These are phyloP conservation scores for Manis pentadactyla DNA, from an alignment of 2,797 vertebrate species.

Conservation along the genomic window DNA sequence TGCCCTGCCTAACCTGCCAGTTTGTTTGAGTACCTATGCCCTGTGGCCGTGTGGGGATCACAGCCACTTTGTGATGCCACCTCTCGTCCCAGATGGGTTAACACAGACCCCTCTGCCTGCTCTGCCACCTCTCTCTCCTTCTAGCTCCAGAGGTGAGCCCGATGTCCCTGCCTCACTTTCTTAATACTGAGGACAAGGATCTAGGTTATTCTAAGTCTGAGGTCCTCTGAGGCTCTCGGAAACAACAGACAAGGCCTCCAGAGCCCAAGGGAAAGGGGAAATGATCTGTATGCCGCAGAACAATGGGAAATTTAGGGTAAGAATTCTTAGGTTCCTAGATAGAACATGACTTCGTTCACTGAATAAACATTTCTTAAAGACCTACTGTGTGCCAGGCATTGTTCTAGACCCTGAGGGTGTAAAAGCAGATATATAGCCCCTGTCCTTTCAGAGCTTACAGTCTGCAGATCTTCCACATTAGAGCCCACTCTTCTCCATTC, in stretches of 20 bases:
- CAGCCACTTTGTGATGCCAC: not conserved
- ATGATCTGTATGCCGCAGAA: not conserved
- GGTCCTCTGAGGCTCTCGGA: not conserved
- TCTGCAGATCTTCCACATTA: not conserved
- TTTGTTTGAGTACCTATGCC: not conserved
- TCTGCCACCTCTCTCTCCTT: not conserved
- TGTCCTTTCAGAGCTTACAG: not conserved
- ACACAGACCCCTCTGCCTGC: not conserved
- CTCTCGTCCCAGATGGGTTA: not conserved
- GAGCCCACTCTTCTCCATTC: not conserved
- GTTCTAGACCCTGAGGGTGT: not conserved
- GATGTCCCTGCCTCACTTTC: not conserved
- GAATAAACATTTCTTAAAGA: not conserved
- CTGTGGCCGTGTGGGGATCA: no score
- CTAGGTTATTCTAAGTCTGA: conserved; percentile 13
- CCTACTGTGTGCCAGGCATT: not conserved
- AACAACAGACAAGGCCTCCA: not conserved
- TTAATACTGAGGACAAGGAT: not conserved
- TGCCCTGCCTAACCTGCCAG: not conserved
- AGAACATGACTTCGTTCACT: not conserved
- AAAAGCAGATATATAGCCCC: not conserved
- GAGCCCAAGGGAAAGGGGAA: not conserved
- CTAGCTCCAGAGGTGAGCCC: not conserved
- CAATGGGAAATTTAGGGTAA: not conserved
- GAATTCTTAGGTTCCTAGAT: not conserved